Percentiles rank a stretch among this genome's conserved stretches.
Conservation (phyloP, 2,113 vertebrate genomes). For the Grammomys surdaster region DNA sequence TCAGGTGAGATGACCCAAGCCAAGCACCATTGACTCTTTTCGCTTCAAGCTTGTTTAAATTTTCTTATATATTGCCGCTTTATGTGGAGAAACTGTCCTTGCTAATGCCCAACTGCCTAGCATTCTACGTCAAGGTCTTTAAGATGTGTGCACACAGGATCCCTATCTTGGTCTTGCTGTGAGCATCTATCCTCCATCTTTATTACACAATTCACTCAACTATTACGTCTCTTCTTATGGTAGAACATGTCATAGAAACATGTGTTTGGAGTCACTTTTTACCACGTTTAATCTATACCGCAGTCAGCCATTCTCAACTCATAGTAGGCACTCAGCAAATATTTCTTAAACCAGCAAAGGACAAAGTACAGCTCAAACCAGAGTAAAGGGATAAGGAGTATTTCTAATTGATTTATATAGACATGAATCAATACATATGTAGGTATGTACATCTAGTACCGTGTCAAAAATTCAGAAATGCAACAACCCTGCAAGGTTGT, state of each 20-base stretch:
- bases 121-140: neutral
- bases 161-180: neutral
- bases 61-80: neutral
- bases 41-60: neutral
- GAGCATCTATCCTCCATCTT: neutral
- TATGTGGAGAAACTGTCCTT: neutral
- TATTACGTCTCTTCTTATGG: neutral
- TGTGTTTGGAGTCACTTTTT: neutral
- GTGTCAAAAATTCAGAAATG: neutral
- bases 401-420: neutral
- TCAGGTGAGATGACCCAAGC: neutral
- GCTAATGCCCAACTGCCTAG: neutral
- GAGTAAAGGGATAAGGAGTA: neutral
- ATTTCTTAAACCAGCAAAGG: neutral
- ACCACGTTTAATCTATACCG: neutral
- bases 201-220: neutral
- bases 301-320: neutral
- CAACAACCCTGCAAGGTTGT: neutral
- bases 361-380: neutral
- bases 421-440: too few species aligned
- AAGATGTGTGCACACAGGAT: neutral
- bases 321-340: neutral
- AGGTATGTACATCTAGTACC: neutral
- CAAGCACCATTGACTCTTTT: neutral
- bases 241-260: neutral